Base-by-base conservation (phyloP, 2,888 invertebrate species). In the Drosophila cognata region DNA sequence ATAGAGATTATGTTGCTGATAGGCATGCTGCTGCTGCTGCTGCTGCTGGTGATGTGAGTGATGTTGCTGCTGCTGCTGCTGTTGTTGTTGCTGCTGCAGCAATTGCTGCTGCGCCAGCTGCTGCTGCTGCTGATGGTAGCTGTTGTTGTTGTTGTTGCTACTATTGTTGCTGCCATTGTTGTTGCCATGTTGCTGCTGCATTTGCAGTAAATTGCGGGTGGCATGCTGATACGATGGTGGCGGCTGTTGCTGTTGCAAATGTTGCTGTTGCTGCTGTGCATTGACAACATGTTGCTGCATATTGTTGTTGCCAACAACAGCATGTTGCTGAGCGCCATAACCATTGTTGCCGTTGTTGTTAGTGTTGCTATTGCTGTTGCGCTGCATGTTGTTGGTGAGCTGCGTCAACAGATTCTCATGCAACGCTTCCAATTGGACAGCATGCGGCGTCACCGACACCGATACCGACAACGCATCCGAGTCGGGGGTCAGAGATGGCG, bases 401-500 rank as follows among this genome's bases (percentile, higher is more conserved):
- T 92, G 92, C 58, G 92, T 92, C 72, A 95, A 94, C 66, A 96
- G 94, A 93, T 97, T 97, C 88, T 97, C 97, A 59, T 96, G 95
- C 91, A 97, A 95, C 7, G 95, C 95, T 90, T 97, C 96, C 69
- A 96, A 94, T 58, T 94, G 94, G 2, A 79, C 48, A 0, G 64
- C 48, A 25, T 62, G 70, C 28, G 92, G 91, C 38, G 93, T 92
- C 36, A 94, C 93, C 38, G 94, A 94, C 21, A 57, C 57, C 31
- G 56, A 56, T 13, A 56, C 56, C n/a, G 56, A 56, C 10, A 91
- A 90, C 1, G 46, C 77, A 33, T 79, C 78, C 7, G 95, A 95
- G 82, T 96, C 96, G 5, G 96, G 95, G 1, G 96, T 95, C 79
- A 96, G 95, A 4, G 96, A 96, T 1, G 96, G 96, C 28, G 95